Evolutionary conservation across 2,113 vertebrate species (phyloP), one percentile per base, ranked within the genome.

Genomic region (Irena cyanogastra): DNA sequence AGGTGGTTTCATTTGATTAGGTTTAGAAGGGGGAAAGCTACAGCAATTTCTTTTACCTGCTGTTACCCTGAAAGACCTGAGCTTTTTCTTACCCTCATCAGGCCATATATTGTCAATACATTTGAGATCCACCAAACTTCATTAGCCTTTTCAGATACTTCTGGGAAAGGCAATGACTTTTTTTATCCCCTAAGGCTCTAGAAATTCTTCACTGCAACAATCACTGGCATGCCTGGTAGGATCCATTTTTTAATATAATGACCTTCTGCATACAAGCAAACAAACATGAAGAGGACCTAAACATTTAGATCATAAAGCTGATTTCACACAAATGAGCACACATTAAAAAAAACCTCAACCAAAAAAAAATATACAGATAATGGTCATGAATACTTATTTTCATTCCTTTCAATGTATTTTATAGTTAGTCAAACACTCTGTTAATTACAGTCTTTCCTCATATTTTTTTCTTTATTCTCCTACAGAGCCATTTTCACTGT

Each of bases 1-100:
- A 83, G 93, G 66, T 90, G 80, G 75, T 95, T 96, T 95, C 79
- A 75, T 54, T 70, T 93, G 82, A 93, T 96, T 92, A 77, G 72
- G 69, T 84, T 93, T 89, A 69, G 44, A 66, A 56, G 60, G 27
- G 14, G 31, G 47, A 80, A 86, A 45, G 56, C 78, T 86, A 49
- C 74, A 90, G 79, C 91, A 75, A 69, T 92, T 80, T 93, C 60
- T 94, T 89, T 83, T 85, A 89, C 71, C 37, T 91, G 56, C 79
- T 81, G 45, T 72, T 93, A 88, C 83, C 84, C 60, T 93, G 66
- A 95, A 92, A 75, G 39, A 74, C 53, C 35, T 50, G 7, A 21
- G 3, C 47, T 85, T 94, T 87, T 65, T 31, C 35, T 65, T 83
- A 37, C 54, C 26, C 57, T 47, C 42, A 81, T 89, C 83, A 87